Percentiles rank a stretch among this genome's conserved stretches.
phyloP scores from a whole-genome alignment of 2,113 vertebrate genomes.

The Tachuris rubrigastra region DNA sequence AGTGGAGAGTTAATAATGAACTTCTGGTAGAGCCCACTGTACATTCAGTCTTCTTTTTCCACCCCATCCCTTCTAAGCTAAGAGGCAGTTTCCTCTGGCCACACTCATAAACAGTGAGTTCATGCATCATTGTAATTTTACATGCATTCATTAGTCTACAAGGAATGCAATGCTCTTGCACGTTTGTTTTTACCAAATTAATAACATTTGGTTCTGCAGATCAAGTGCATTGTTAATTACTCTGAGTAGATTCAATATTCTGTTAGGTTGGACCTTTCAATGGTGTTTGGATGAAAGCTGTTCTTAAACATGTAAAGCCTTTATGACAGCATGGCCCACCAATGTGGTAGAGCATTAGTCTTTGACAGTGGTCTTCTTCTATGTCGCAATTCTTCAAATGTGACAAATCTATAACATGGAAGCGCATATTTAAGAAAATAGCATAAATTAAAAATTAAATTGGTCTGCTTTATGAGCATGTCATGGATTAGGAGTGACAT shows the following conservation, averaged over 20 bases:
- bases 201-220: not conserved
- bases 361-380: not conserved
- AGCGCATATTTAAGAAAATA: not conserved
- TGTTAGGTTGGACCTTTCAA: not conserved
- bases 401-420: not conserved
- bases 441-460: not conserved
- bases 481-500: not conserved
- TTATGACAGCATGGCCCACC: not conserved
- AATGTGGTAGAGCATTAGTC: accelerated
- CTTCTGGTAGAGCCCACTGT: not conserved
- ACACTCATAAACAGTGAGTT: not conserved
- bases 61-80: not conserved
- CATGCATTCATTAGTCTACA: not conserved
- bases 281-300: not conserved
- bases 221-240: not conserved
- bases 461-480: not conserved
- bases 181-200: not conserved
- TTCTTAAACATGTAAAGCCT: not conserved
- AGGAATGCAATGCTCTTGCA: not conserved
- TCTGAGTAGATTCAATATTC: not conserved
- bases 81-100: not conserved
- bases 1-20: not conserved
- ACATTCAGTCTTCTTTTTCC: not conserved
- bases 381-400: not conserved
- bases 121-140: not conserved